phyloP scores from a whole-genome alignment of 2,888 invertebrate genomes.

The Eilema griseolum region DNA sequence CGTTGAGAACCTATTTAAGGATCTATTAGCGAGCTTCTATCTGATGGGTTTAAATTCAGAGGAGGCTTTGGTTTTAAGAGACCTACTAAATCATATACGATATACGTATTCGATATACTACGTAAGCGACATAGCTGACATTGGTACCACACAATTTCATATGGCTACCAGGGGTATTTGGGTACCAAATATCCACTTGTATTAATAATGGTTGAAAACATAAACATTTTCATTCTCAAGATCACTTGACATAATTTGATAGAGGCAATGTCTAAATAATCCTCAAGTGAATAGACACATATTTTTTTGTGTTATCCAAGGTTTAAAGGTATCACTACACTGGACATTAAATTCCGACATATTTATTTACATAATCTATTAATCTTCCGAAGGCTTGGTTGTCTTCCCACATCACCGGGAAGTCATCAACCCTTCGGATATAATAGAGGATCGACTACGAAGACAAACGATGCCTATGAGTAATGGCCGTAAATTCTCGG shows the following conservation, averaged over 20 bases:
- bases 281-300: background rate
- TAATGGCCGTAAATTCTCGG: slow-evolving; percentile 30
- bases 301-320: background rate
- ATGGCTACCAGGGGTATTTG: too few relatives aligned
- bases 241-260: background rate
- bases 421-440: slow-evolving; percentile 50
- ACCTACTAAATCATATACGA: background rate
- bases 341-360: background rate
- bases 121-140: too few relatives aligned
- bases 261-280: background rate
- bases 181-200: too few relatives aligned
- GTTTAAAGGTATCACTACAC: background rate
- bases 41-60: too few relatives aligned
- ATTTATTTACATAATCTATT: slow-evolving; percentile 27
- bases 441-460: slow-evolving; percentile 42
- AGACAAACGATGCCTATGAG: slow-evolving; percentile 50
- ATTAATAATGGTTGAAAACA: background rate
- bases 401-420: slow-evolving; percentile 44
- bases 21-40: background rate
- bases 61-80: too few relatives aligned
- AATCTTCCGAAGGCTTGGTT: slow-evolving; percentile 43
- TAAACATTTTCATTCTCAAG: background rate
- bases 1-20: background rate
- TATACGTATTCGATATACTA: too few relatives aligned
- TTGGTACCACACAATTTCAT: too few relatives aligned